Conservation (phyloP, 2,888 invertebrate genomes). For the Clanis bilineata region DNA sequence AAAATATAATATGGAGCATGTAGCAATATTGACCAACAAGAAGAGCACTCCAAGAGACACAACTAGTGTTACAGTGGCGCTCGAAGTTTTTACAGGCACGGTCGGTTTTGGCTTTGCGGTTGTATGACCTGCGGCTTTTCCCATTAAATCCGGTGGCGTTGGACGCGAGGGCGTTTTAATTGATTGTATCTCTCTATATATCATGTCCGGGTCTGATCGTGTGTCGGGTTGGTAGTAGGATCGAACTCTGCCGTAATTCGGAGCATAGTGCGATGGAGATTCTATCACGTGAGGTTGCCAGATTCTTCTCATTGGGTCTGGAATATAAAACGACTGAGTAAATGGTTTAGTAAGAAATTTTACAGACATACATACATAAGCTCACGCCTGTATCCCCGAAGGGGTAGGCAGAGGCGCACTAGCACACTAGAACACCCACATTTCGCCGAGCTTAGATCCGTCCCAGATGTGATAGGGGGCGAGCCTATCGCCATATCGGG, state of each 20-base stretch:
- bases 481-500: too few relatives aligned
- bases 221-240: conserved; percentile 50
- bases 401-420: too few relatives aligned
- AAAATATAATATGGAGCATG: conserved; percentile 85
- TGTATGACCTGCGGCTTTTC: conserved; percentile 47
- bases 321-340: conserved; percentile 17
- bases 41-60: conserved; percentile 87
- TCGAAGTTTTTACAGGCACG: conserved; percentile 77
- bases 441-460: too few relatives aligned
- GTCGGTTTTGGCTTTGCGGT: conserved; percentile 49
- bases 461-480: too few relatives aligned
- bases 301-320: conserved; percentile 58
- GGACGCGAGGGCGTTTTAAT: conserved; percentile 64
- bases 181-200: conserved; percentile 66
- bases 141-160: conserved; percentile 56
- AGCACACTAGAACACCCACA: too few relatives aligned
- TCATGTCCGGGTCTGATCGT: conserved; percentile 51
- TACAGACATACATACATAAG: too few relatives aligned
- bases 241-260: conserved; percentile 57
- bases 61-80: conserved; percentile 84
- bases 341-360: too few relatives aligned
- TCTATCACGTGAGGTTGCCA: conserved; percentile 52
- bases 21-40: conserved; percentile 87
- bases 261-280: conserved; percentile 43
- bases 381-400: too few relatives aligned